Conservation (phyloP, 2,888 invertebrate species). For the Steinernema hermaphroditum region DNA sequence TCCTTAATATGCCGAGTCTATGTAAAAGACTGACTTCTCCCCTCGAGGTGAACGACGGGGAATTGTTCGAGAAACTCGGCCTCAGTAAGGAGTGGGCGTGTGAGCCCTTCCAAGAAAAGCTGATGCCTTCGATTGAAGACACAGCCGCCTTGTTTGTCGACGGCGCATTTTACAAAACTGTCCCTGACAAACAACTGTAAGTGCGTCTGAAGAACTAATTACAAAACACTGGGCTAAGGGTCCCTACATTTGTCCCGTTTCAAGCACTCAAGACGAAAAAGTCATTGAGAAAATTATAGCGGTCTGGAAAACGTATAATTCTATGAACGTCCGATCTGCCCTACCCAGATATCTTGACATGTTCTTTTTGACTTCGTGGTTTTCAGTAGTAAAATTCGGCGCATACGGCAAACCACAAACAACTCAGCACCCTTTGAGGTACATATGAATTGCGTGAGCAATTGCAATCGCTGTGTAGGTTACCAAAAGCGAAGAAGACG, state of each 20-base stretch:
- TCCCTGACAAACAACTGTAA: slow-evolving; percentile 10
- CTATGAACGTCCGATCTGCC: too few relatives aligned
- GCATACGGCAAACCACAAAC: background rate
- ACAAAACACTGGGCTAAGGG: too few relatives aligned
- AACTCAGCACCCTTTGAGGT: background rate
- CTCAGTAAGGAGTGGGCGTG: background rate
- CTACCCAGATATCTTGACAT: too few relatives aligned
- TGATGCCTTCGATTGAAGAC: background rate
- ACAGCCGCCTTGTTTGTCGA: background rate
- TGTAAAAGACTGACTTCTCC: background rate
- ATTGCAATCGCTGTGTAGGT: background rate
- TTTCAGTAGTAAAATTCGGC: slow-evolving; percentile 16
- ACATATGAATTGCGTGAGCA: too few relatives aligned
- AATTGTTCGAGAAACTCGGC: background rate
- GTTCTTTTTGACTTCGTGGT: too few relatives aligned
- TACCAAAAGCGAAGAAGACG: slow-evolving; percentile 9
- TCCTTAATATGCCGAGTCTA: background rate
- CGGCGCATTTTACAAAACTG: background rate
- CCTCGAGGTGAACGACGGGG: background rate
- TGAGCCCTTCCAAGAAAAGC: background rate
- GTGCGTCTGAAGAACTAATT: background rate
- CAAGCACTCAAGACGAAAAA: too few relatives aligned
- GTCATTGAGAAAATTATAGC: too few relatives aligned
- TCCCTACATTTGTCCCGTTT: too few relatives aligned
- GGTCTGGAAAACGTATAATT: too few relatives aligned